A percentile compares a stretch with the other conserved stretches of the same genome.
phyloP scores from a whole-genome alignment of 2,113 vertebrate species.

The mouse (Mus musculus) region DNA sequence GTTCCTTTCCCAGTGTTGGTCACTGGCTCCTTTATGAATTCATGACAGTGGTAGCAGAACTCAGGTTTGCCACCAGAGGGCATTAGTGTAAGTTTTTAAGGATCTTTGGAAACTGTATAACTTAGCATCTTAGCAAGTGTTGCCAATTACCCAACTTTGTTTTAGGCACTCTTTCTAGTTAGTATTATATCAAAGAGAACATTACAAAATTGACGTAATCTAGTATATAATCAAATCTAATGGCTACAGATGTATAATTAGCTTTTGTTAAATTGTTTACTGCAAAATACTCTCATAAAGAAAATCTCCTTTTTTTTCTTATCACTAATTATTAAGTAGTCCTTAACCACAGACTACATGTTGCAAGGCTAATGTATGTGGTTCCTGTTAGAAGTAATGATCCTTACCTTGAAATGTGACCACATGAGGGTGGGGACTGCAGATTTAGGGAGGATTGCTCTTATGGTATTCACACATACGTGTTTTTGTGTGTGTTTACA shows the following conservation, averaged over 20 bases:
- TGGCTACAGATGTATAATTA: constrained; percentile 41
- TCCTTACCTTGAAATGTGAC: not conserved
- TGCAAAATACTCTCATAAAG: constrained; percentile 22
- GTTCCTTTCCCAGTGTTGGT: constrained; percentile 32
- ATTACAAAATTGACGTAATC: constrained; percentile 60
- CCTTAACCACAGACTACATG: not conserved
- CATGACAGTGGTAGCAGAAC: constrained; percentile 38
- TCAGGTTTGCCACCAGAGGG: constrained; percentile 66
- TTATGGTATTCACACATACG: not conserved
- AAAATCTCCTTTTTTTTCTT: constrained; percentile 18
- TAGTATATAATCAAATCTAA: constrained; percentile 56
- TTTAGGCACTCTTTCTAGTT: constrained; percentile 60
- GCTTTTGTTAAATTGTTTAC: constrained; percentile 68
- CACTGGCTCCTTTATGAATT: constrained; percentile 45
- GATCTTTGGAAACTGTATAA: constrained; percentile 36
- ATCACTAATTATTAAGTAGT: constrained; percentile 17
- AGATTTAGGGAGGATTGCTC: not conserved
- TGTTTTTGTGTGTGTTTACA: constrained; percentile 7
- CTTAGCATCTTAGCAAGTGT: not conserved
- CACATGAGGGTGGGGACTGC: not conserved
- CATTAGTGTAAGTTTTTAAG: constrained; percentile 52
- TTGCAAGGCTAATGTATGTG: not conserved
- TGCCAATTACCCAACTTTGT: constrained; percentile 66
- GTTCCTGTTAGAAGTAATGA: not conserved
- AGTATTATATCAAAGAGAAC: constrained; percentile 40